These are phyloP conservation scores for Nowickia ferox DNA, from an alignment of 2,888 invertebrate genomes.

Conservation along the genomic window DNA sequence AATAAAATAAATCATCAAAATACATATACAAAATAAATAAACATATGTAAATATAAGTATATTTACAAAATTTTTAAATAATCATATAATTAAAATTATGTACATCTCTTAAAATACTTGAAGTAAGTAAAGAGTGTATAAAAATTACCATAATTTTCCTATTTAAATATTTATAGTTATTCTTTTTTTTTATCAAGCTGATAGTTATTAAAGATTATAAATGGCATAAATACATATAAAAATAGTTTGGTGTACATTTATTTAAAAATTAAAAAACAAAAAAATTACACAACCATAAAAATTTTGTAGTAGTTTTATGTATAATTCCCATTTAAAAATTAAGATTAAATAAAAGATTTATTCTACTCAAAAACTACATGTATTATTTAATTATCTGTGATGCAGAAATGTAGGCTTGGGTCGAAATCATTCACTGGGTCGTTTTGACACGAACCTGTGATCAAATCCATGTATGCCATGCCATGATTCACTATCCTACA, in stretches of 20 bases:
- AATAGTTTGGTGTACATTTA: constrained; percentile 28
- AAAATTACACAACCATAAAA: constrained; percentile 22
- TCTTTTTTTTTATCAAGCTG: constrained; percentile 15
- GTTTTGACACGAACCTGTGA: no score
- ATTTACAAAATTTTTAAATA: background rate
- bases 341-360: constrained; percentile 65
- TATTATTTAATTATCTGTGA: background rate
- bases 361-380: constrained; percentile 45
- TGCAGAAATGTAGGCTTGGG: background rate
- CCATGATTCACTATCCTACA: no score
- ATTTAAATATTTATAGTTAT: constrained; percentile 31
- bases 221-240: constrained; percentile 5
- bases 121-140: background rate
- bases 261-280: constrained; percentile 21
- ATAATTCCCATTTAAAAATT: constrained; percentile 55
- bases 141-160: constrained; percentile 28
- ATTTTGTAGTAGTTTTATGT: constrained; percentile 69
- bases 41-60: background rate
- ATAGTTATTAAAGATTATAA: constrained; percentile 23
- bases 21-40: constrained; percentile 2
- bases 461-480: no score
- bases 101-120: background rate
- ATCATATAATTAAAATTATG: background rate
- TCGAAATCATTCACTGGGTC: no score
- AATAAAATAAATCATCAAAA: background rate